Percentiles rank a stretch among this genome's conserved stretches.
phyloP scores from a whole-genome alignment of 2,113 vertebrate genomes.

The Microtus oregoni region DNA sequence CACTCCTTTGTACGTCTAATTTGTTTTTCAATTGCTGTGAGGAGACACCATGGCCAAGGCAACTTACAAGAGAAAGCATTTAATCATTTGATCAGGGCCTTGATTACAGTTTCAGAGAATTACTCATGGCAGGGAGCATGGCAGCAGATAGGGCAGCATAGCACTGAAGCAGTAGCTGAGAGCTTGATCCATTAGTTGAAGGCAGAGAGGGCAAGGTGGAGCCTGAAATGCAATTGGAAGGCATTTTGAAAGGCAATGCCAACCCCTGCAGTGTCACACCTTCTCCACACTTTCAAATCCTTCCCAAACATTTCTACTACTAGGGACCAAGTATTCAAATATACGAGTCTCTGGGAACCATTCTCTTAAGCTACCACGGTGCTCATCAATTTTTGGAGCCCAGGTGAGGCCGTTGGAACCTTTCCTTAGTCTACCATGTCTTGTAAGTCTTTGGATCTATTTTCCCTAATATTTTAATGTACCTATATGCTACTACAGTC shows the following conservation, averaged over 20 bases:
- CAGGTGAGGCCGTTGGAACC: neutral
- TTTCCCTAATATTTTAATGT: neutral
- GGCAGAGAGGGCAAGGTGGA: neutral
- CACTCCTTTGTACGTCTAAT: neutral
- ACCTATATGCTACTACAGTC: neutral
- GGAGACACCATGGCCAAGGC: neutral
- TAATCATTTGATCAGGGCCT: neutral
- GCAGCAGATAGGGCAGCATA: neutral
- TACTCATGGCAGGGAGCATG: neutral
- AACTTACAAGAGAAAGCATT: neutral
- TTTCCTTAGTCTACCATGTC: neutral
- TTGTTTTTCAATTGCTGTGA: neutral
- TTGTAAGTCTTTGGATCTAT: neutral
- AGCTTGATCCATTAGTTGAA: neutral
- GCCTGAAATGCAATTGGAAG: neutral
- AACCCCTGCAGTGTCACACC: neutral
- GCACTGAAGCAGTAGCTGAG: neutral
- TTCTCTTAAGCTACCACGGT: neutral
- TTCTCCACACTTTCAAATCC: neutral
- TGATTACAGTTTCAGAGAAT: neutral
- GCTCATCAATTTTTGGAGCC: neutral
- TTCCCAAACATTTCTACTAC: neutral
- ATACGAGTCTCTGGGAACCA: neutral
- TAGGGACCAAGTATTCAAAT: neutral
- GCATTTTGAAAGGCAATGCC: neutral